Base-by-base conservation (phyloP, 2,113 vertebrate species). In the Aleadryas rufinucha region DNA sequence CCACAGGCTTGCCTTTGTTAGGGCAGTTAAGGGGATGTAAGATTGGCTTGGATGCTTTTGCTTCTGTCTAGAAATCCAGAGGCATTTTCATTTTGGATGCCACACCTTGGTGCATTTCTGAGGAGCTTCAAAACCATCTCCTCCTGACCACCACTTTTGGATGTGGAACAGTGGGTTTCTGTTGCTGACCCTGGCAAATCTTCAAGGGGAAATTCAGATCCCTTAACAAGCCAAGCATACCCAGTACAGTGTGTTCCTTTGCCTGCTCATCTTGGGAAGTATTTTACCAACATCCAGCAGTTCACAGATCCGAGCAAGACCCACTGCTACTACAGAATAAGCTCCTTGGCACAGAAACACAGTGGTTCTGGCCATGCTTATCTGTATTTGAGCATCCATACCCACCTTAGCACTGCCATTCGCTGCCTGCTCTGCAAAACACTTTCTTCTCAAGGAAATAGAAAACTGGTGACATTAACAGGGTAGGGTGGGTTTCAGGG, bases 401-500 rank as follows among this genome's bases (percentile, higher is more conserved):
- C 3, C 49, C 54, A 30, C 41, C 39, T 5, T 1, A 4, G 14
- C n/a, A 2, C 24, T 3, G 26, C 21, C 10, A 3, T 7, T 26
- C 13, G 1, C 54, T 11, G 2, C 59, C 28, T 0, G 0, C n/a
- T 37, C 42, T 3, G 2, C 81, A 26, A 21, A 50, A 6, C 8
- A 9, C 50, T 23, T 66, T 22, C 61, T 63, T 37, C 24, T 6
- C 2, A 0, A 35, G 45, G 69, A 49, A 69, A 11, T 0, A 14
- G 18, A 31, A 54, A 28, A 18, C 0, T 0, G 1, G 35, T 6
- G 69, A 5, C 13, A 5, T 14, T 54, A 11, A 4, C 9, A 4
- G 9, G 37, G 16, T 10, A 39, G n/a, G 2, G 6, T 10, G 68
- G 19, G 16, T 87, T 91, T 64, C 9, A 20, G 63, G 56, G 44